Base-by-base conservation (phyloP, 1,140 invertebrate genomes). In the Ips nitidus region DNA sequence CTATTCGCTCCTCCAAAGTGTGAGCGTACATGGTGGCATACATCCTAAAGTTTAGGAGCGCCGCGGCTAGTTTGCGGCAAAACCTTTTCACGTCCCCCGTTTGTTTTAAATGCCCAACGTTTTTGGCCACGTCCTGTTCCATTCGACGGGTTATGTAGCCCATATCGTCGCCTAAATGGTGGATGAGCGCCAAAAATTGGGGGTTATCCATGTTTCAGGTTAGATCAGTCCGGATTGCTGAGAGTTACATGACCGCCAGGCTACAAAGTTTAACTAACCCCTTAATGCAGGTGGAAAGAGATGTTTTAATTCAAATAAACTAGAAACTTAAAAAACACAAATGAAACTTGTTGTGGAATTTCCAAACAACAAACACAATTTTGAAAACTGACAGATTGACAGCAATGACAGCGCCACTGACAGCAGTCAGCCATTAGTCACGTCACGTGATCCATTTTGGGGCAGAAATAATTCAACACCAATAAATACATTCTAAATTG, bases 121-220 rank as follows among this genome's bases (percentile, higher is more conserved):
- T 41, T 22, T 60, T 60, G 6, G 43, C 40, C 4, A 37, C 42
- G n/a, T 45, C 22, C 41, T 60, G 2, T 45, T 45, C n/a, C 3
- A 45, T 6, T 36, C 42, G 43, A 2, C 22, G n/a, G 39, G 4
- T 36, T 38, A 60, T 60, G 6, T 60, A 60, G 5, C 58, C 42
- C 22, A 60, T 38, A 60, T 60, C 41, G n/a, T 45, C 39, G 4
- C 22, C 41, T 45, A 60, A 36, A 45, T 45, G 58, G 41, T 5
- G 41, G n/a, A 60, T 4, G 3, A 2, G 42, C 2, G 58, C 41
- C 36, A 41, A 22, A 37, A 60, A 60, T 22, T 60, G n/a, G 4
- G 2, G 41, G 42, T 45, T 60, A 39, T 60, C 41, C 58, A n/a
- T 59, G 22, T 22, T 22, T 22, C 22, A 22, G 22, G 22, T 22